phyloP scores from a whole-genome alignment of 2,797 vertebrate genomes.

The Darevskia nairensis region DNA sequence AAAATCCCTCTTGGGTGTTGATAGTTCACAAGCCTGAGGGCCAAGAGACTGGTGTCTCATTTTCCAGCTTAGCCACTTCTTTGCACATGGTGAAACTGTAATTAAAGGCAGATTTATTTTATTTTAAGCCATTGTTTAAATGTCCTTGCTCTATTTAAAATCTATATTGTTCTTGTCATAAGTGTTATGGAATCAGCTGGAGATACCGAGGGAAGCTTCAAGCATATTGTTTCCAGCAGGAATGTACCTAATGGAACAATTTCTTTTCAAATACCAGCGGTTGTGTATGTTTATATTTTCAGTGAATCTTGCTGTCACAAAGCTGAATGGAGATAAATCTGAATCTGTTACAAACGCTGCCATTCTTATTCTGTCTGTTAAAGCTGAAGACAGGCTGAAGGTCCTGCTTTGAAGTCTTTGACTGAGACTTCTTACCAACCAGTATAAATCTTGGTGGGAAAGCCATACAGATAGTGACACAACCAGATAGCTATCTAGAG shows the following conservation, averaged over 20 bases:
- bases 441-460: background rate
- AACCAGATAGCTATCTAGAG: background rate
- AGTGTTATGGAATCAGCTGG: background rate
- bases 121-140: background rate
- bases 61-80: background rate
- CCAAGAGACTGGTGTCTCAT: background rate
- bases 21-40: background rate
- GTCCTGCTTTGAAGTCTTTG: background rate
- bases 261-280: slow-evolving; percentile 12
- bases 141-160: slow-evolving; percentile 9
- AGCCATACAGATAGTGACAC: background rate
- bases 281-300: slow-evolving; percentile 26
- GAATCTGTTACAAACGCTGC: background rate
- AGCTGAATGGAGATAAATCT: slow-evolving; percentile 18
- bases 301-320: background rate
- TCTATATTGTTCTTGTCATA: background rate
- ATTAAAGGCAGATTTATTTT: background rate
- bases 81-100: background rate
- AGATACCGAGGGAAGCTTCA: background rate
- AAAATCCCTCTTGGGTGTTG: background rate
- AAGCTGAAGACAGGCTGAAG: background rate
- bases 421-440: background rate
- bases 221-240: background rate
- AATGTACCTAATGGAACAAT: background rate
- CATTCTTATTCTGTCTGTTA: background rate